Evolutionary conservation across 2,888 invertebrate species (phyloP).

Genomic region (Aphodius sticticus): DNA sequence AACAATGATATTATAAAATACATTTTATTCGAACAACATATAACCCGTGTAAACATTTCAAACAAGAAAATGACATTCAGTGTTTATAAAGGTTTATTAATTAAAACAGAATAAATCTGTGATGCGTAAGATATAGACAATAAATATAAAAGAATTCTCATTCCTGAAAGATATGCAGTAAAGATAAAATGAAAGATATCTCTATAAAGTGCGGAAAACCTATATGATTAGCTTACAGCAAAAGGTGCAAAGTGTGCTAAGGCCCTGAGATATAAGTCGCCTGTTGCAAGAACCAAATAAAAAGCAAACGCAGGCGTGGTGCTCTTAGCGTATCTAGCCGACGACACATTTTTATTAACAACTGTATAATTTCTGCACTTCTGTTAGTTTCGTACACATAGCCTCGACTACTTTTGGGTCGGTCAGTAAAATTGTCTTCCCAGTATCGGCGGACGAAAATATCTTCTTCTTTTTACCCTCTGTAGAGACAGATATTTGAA

Average conservation of each 20-base stretch:
- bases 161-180: too few species aligned
- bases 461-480: constrained; percentile 67
- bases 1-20: background rate
- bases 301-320: background rate
- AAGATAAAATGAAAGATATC: background rate
- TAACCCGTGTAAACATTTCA: background rate
- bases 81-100: background rate
- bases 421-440: constrained; percentile 65
- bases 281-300: background rate
- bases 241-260: background rate
- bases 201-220: background rate
- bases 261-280: background rate
- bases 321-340: background rate
- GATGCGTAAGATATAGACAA: background rate
- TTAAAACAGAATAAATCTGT: background rate
- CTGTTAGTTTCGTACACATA: constrained; percentile 56
- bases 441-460: constrained; percentile 69
- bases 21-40: background rate
- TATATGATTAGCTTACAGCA: background rate
- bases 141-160: background rate
- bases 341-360: constrained; percentile 7
- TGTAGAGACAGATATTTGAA: constrained; percentile 67
- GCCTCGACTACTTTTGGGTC: constrained; percentile 54
- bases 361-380: constrained; percentile 45
- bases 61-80: background rate